These are phyloP conservation scores for Euura lappo DNA, from an alignment of 1,140 invertebrate species.

Conservation along the genomic window DNA sequence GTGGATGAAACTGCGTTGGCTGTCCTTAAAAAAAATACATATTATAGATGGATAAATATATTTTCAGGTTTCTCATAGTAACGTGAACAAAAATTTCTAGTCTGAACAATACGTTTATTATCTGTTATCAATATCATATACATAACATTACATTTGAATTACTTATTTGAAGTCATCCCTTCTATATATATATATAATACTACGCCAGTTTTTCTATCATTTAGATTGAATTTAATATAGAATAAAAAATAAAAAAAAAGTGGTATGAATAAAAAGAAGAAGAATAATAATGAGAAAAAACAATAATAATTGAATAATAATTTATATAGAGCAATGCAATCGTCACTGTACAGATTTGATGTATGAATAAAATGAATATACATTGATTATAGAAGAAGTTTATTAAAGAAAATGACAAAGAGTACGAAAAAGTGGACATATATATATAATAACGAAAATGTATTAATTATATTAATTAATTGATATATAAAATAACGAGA, in stretches of 20 bases:
- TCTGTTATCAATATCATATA: background rate
- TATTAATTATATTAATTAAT: background rate
- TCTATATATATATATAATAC: background rate
- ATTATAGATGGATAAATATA: background rate
- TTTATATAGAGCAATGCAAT: conserved; percentile 5
- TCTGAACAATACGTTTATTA: background rate
- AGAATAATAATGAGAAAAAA: background rate
- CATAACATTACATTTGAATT: background rate
- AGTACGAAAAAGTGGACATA: background rate
- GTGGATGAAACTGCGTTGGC: too few species aligned
- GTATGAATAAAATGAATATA: background rate
- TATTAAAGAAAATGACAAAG: background rate
- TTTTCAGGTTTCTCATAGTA: background rate
- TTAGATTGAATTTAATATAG: background rate
- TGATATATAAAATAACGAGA: background rate
- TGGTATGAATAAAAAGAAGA: too few species aligned
- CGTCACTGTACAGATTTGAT: conserved; percentile 7
- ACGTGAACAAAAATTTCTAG: background rate
- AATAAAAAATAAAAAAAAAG: too few species aligned
- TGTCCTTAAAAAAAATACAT: too few species aligned
- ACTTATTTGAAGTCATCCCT: background rate
- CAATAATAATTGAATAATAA: background rate
- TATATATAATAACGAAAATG: background rate
- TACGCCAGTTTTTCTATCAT: background rate
- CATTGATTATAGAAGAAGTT: background rate